Conservation (phyloP, 2,888 invertebrate genomes). For the Trachelus stipa region DNA sequence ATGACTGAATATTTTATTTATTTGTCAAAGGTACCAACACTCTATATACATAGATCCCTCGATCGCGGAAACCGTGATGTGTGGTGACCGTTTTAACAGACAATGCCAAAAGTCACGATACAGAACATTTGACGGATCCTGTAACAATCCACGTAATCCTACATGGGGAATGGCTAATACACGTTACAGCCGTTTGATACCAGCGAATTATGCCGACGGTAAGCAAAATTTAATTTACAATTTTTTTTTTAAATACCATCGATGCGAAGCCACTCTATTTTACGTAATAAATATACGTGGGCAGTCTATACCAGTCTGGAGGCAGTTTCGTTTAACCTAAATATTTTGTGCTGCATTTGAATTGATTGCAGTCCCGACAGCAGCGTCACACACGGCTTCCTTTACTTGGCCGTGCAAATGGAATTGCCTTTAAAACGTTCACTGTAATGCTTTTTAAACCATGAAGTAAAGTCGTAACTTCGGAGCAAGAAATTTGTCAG, state of each 20-base stretch:
- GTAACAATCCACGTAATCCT: slow-evolving; percentile 90
- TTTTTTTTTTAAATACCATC: not conserved
- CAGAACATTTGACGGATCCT: slow-evolving; percentile 89
- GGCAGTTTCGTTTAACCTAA: slow-evolving; percentile 22
- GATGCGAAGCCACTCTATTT: not conserved
- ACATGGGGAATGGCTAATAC: slow-evolving; percentile 84
- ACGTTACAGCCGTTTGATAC: slow-evolving; percentile 75
- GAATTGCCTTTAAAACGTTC: not conserved
- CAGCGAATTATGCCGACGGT: slow-evolving; percentile 79
- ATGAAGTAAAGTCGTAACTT: not conserved
- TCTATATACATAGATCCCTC: not conserved
- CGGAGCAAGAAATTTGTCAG: not conserved
- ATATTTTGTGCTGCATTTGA: not conserved
- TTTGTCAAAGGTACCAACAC: not conserved
- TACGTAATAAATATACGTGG: not conserved
- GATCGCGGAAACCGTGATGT: slow-evolving; percentile 13
- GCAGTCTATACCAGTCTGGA: slow-evolving; percentile 34
- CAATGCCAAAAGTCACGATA: slow-evolving; percentile 73
- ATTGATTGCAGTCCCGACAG: not conserved
- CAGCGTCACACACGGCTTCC: not conserved
- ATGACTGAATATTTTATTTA: not conserved
- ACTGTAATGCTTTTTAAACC: not conserved
- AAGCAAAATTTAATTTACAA: slow-evolving; percentile 31
- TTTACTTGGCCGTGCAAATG: not conserved
- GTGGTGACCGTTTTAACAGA: slow-evolving; percentile 35